Percentiles rank a stretch among this genome's conserved stretches.
These are phyloP conservation scores for Dinoponera quadriceps DNA, from an alignment of 1,140 invertebrate species.

Conservation along the genomic window DNA sequence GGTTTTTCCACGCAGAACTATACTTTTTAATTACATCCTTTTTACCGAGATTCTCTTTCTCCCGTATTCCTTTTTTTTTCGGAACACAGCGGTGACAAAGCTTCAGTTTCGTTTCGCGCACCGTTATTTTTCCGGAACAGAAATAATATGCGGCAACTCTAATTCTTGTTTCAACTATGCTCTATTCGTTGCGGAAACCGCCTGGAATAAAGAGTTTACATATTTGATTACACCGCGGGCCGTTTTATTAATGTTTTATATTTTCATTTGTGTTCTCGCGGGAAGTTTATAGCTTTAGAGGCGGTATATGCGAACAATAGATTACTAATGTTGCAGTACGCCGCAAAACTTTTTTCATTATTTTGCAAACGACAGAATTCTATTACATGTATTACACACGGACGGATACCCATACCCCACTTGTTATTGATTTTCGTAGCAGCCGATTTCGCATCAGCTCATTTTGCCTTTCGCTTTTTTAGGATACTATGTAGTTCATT, in stretches of 20 bases:
- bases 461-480: too few species aligned
- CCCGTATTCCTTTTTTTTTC: conserved; percentile 19
- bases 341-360: conserved; percentile 1
- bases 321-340: conserved; percentile 33
- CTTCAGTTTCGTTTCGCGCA: conserved; percentile 6
- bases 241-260: conserved; percentile 50
- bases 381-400: background rate
- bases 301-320: conserved; percentile 32
- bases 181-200: conserved; percentile 29
- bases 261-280: conserved; percentile 41
- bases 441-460: too few species aligned
- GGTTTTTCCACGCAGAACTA: conserved; percentile 30
- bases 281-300: conserved; percentile 28
- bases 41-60: conserved; percentile 42
- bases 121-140: conserved; percentile 1
- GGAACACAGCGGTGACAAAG: conserved; percentile 2
- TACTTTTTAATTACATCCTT: conserved; percentile 57
- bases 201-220: conserved; percentile 41
- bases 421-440: too few species aligned
- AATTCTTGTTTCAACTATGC: conserved; percentile 34
- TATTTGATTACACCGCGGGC: conserved; percentile 36
- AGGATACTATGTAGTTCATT: too few species aligned
- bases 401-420: too few species aligned
- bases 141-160: conserved; percentile 34
- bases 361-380: background rate